phyloP scores from a whole-genome alignment of 1,140 invertebrate species.

The Papilio glaucus region DNA sequence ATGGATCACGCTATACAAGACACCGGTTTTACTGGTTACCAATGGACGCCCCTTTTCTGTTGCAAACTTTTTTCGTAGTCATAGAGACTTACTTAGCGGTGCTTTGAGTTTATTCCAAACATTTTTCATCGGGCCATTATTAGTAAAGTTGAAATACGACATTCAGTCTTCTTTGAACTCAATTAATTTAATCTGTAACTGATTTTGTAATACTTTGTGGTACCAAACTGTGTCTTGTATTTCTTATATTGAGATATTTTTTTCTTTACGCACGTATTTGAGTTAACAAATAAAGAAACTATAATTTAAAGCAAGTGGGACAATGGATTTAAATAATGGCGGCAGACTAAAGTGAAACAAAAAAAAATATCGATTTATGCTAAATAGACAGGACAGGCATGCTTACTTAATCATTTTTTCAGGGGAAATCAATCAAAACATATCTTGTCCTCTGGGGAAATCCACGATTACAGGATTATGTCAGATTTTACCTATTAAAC shows the following conservation, averaged over 20 bases:
- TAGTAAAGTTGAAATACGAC: too few species aligned
- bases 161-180: too few species aligned
- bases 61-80: neutral
- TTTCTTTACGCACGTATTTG: neutral
- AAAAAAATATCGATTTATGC: too few species aligned
- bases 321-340: neutral
- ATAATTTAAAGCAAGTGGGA: neutral
- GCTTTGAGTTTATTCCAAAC: too few species aligned
- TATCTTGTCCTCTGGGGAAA: too few species aligned
- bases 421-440: too few species aligned
- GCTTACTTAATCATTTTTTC: too few species aligned
- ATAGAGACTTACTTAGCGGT: neutral
- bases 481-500: too few species aligned
- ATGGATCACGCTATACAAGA: slow-evolving; percentile 13
- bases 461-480: too few species aligned
- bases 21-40: slow-evolving; percentile 26
- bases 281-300: neutral
- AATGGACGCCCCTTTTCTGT: slow-evolving; percentile 5
- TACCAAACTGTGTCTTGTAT: neutral
- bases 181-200: neutral
- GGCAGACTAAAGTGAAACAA: neutral
- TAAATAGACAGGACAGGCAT: too few species aligned
- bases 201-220: neutral
- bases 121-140: too few species aligned
- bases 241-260: neutral